Base-by-base conservation (phyloP, 1,140 invertebrate genomes). In the Pemphigus obesinymphae region DNA sequence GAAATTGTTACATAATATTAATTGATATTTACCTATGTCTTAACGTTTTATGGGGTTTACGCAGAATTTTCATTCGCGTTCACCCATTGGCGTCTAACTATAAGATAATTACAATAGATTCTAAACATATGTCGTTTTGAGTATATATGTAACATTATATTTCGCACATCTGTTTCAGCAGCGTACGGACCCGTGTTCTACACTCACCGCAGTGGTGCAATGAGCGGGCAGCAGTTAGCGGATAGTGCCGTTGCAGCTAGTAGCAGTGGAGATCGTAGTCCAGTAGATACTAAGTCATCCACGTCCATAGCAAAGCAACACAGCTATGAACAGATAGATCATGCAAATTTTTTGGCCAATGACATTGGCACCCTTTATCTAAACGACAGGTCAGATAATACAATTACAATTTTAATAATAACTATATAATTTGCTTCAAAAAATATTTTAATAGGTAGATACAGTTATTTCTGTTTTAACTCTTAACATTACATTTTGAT, bases 291-390 rank as follows among this genome's bases (percentile, higher is more conserved):
- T 31, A 61, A 63, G 31, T 43, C 55, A 0, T 15, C 76, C 3
- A 23, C 37, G 4, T 80, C 76, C 0, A 63, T 80, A 0, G 55
- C 40, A 26, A 80, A 80, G n/a, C 76, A 80, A 31, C 76, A 80
- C 8, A 80, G 76, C 10, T 80, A 80, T 20, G 76, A 80, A 29
- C 76, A 80, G 10, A 80, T 80, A 10, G 76, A 80, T 45, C 76
- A 80, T 29, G 76, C 76, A 29, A 55, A 80, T 61, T 80, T 80
- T 61, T 80, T 80, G 17, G 76, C 76, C 31, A 80, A 58, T 31
- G 76, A 80, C 3, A 80, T 80, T 10, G 55, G 55, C 2, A 63
- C 76, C 8, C 55, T 80, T 1, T 80, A 80, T 31, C 55, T 80
- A 2, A 80, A 80, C 17, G 76, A 80, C 55, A 80, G 76, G 76